A percentile compares a stretch with the other conserved stretches of the same genome.
Conservation (phyloP, 2,888 invertebrate species). For the Leptodirus hochenwartii region DNA sequence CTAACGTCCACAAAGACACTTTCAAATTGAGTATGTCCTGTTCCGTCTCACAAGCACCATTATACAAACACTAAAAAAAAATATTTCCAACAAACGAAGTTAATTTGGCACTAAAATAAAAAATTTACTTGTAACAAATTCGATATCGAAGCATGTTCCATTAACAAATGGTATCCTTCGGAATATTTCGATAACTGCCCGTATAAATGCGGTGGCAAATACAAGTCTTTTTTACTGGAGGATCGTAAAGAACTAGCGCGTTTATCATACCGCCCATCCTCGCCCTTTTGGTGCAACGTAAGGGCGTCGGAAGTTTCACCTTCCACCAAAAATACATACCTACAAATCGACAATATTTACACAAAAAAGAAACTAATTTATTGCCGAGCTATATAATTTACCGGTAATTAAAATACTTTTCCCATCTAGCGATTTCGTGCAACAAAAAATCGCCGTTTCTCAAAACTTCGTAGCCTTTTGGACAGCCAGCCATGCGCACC, state of each 20-base stretch:
- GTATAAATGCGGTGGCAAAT: slow-evolving; percentile 61
- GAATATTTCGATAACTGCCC: slow-evolving; percentile 62
- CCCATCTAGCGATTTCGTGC: slow-evolving; percentile 66
- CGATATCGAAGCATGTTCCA: slow-evolving; percentile 32
- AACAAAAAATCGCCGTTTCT: slow-evolving; percentile 42
- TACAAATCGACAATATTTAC: too few species aligned
- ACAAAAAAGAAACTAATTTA: too few species aligned
- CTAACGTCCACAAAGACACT: slow-evolving; percentile 76
- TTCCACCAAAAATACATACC: slow-evolving; percentile 81
- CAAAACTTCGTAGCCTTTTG: slow-evolving; percentile 46
- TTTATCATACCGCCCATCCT: slow-evolving; percentile 57
- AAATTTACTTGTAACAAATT: slow-evolving; percentile 25
- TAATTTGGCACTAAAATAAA: slow-evolving; percentile 14
- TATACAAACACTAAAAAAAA: slow-evolving; percentile 19
- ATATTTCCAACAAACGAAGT: slow-evolving; percentile 2
- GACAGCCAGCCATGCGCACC: slow-evolving; percentile 55
- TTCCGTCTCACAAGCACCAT: slow-evolving; percentile 41
- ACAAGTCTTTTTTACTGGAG: slow-evolving; percentile 30
- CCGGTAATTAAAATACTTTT: slow-evolving; percentile 52
- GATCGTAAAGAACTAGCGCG: slow-evolving; percentile 42
- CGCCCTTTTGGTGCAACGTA: slow-evolving; percentile 64
- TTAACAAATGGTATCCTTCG: slow-evolving; percentile 35
- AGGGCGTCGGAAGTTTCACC: slow-evolving; percentile 74
- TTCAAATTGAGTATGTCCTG: slow-evolving; percentile 63
- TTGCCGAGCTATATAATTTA: slow-evolving; percentile 22